Conservation (phyloP, 2,113 vertebrate genomes). For the Entelurus aequoreus region DNA sequence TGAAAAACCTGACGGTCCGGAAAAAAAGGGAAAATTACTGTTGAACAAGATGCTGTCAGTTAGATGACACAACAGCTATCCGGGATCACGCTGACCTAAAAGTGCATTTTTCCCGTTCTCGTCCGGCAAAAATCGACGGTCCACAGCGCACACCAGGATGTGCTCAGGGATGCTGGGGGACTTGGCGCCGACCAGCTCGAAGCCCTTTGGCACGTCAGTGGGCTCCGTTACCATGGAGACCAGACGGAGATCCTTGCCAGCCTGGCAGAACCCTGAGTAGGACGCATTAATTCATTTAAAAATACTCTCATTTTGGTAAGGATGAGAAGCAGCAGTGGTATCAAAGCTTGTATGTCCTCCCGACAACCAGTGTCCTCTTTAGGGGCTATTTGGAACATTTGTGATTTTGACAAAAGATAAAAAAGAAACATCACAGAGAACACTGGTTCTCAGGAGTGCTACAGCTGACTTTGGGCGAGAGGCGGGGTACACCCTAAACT, state of each 20-base stretch:
- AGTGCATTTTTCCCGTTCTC: constrained; percentile 99
- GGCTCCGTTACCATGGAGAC: constrained; percentile 88
- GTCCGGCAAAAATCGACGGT: constrained; percentile 94
- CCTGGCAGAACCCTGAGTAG: constrained; percentile 91
- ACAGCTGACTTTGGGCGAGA: no score
- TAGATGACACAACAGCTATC: not conserved
- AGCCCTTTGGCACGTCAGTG: constrained; percentile 88
- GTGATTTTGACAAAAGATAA: no score
- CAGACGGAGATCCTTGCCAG: constrained; percentile 95
- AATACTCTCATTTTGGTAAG: constrained; percentile 6
- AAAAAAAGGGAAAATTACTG: not conserved
- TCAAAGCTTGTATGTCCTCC: no score
- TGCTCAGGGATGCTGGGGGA: constrained; percentile 92
- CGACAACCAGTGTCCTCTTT: no score
- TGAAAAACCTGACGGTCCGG: constrained; percentile 82
- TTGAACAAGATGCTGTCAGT: not conserved
- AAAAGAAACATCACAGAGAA: no score
- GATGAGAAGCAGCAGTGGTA: constrained; percentile 4
- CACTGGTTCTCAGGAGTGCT: no score
- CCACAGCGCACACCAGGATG: constrained; percentile 94
- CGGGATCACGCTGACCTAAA: constrained; percentile 83
- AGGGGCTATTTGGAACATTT: no score
- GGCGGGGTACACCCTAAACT: no score
- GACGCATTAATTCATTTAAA: not conserved
- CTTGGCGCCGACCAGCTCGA: constrained; percentile 94